A percentile compares a stretch with the other conserved stretches of the same genome.
phyloP scores from a whole-genome alignment of 2,113 vertebrate genomes.

The Rhea americana region DNA sequence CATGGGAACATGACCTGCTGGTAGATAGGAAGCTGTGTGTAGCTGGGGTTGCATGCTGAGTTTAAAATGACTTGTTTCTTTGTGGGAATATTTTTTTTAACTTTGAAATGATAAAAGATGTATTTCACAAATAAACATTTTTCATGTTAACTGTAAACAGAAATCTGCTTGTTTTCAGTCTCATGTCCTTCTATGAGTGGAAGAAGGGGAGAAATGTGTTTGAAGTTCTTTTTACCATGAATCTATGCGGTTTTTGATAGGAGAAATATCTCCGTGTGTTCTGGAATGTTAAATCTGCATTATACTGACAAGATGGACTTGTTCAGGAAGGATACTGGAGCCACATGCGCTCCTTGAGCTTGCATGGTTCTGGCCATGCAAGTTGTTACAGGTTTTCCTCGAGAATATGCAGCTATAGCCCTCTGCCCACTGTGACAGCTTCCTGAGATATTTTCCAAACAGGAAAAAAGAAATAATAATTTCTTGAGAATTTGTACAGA shows the following conservation, averaged over 20 bases:
- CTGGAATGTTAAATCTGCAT: accelerated
- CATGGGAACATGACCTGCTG: neutral
- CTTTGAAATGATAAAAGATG: accelerated
- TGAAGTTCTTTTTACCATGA: accelerated
- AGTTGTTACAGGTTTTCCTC: neutral
- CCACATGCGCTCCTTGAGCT: accelerated
- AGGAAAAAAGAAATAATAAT: neutral
- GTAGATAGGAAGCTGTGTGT: accelerated
- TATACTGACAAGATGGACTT: neutral
- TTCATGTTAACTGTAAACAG: neutral
- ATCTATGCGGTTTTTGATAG: neutral
- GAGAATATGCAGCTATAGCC: neutral
- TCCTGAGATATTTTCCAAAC: neutral
- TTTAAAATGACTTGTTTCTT: accelerated
- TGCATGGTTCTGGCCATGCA: neutral
- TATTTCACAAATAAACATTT: conserved; percentile 14
- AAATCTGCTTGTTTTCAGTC: neutral
- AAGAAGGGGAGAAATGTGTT: accelerated
- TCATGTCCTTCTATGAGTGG: accelerated
- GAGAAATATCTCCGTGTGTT: neutral
- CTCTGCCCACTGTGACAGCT: neutral
- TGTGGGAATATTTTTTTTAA: neutral
- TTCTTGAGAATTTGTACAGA: neutral
- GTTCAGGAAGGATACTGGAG: accelerated
- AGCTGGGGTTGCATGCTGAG: accelerated